Evolutionary conservation across 2,113 vertebrate genomes (phyloP).

Genomic region (Vulpes lagopus): DNA sequence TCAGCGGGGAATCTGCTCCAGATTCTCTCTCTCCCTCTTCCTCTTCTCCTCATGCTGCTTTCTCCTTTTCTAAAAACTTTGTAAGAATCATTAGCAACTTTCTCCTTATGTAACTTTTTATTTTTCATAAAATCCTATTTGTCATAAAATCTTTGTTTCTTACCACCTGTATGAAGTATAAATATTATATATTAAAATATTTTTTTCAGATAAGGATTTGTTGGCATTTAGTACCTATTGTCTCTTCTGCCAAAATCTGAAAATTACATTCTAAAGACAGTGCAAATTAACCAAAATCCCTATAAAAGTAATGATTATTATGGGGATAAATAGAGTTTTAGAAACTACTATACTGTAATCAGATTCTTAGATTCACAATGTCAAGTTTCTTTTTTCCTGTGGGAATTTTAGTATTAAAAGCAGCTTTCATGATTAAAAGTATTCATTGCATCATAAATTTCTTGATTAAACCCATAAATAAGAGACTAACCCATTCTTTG

Average conservation of each 20-base stretch:
- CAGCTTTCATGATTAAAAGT: neutral
- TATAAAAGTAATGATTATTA: neutral
- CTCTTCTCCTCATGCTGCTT: neutral
- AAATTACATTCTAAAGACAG: neutral
- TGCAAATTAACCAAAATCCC: neutral
- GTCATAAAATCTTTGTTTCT: neutral
- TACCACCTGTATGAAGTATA: neutral
- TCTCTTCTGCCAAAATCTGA: slow-evolving; percentile 31
- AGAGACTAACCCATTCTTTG: slow-evolving; percentile 1
- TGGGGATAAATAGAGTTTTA: neutral
- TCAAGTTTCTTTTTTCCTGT: slow-evolving; percentile 20
- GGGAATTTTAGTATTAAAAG: slow-evolving; percentile 38
- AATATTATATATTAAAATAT: neutral
- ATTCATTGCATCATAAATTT: neutral
- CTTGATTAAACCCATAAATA: slow-evolving; percentile 8
- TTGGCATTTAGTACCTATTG: neutral
- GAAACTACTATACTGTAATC: neutral
- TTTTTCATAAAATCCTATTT: neutral
- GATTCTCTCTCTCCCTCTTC: neutral
- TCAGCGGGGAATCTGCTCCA: neutral
- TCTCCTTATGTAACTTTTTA: neutral
- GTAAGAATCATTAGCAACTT: neutral
- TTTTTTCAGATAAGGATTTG: slow-evolving; percentile 40
- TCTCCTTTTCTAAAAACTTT: neutral
- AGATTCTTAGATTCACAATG: neutral